Conservation (phyloP, 2,797 vertebrate genomes). For the Sebastes alutus region DNA sequence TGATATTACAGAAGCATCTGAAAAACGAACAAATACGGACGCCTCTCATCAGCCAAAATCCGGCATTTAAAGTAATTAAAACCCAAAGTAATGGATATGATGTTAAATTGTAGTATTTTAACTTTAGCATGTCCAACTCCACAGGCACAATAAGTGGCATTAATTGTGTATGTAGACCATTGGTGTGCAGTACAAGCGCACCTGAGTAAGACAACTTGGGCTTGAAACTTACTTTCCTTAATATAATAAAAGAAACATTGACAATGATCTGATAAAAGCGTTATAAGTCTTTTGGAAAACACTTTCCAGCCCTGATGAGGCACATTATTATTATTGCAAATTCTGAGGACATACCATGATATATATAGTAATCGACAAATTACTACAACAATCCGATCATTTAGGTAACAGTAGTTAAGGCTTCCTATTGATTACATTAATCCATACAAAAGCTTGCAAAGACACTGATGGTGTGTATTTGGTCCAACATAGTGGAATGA, state of each 20-base stretch:
- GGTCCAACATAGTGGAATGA: constrained; percentile 53
- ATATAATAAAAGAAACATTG: neutral
- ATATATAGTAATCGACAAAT: constrained; percentile 34
- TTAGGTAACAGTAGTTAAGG: constrained; percentile 69
- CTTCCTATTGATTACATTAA: constrained; percentile 62
- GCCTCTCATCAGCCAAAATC: neutral
- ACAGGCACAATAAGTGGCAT: neutral
- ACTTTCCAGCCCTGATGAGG: neutral
- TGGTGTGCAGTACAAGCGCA: neutral
- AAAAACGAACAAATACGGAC: neutral
- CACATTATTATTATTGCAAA: neutral
- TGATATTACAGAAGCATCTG: neutral
- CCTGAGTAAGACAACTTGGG: neutral
- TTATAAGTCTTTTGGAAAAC: neutral
- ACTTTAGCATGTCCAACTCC: neutral
- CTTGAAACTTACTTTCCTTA: neutral
- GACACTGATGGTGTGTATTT: constrained; percentile 23
- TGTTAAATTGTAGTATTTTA: neutral
- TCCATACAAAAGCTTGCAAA: constrained; percentile 31
- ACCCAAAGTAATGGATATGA: neutral
- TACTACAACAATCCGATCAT: constrained; percentile 20
- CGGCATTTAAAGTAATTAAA: neutral
- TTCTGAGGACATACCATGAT: constrained; percentile 11
- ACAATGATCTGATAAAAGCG: neutral
- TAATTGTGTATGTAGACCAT: neutral